Evolutionary conservation across 2,113 vertebrate species (phyloP), one percentile per base, ranked within the genome.

Genomic region (Corythornis vintsioides): DNA sequence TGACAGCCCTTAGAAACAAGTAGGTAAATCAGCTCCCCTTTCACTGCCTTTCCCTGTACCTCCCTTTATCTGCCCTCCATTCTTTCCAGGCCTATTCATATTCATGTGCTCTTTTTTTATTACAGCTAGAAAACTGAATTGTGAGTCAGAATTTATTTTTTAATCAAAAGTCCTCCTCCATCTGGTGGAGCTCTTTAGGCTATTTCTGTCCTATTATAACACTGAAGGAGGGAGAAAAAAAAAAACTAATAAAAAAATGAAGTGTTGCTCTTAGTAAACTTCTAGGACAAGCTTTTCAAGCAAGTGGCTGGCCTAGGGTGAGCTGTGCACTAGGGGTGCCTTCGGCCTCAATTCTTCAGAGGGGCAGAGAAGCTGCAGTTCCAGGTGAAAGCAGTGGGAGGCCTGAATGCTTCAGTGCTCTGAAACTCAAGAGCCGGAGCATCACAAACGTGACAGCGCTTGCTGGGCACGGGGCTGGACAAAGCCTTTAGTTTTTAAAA

Each of bases 121-220:
- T 89, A 82, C 80, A 60, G 45, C 78, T 60, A 82, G 56, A 90
- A 95, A 91, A 89, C 78, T 14, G 65, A 93, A 61, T 85, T 48
- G 72, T 93, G 92, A 90, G 69, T 94, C 92, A 94, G 82, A 86
- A 88, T 89, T 84, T 91, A 57, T 88, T 94, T 92, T 96, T 92
- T 93, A 94, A 93, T 92, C 86, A 93, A 61, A 95, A 95, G 89
- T 69, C 64, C 65, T 89, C 94, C 67, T 94, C 84, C 75, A 79
- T 91, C 86, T 90, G 77, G 72, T 78, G 64, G 79, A 86, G 67
- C 53, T 90, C 77, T 92, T 66, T 40, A 61, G 83, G 60, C 64
- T 91, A 89, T 95, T 95, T 94, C 89, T 90, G 86, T 65, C 88
- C 60, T 42, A 12, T 90, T 75, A 2, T 59, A 92, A 47, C 47